Conservation (phyloP, 2,888 invertebrate species). For the Ornithoptera priamus region DNA sequence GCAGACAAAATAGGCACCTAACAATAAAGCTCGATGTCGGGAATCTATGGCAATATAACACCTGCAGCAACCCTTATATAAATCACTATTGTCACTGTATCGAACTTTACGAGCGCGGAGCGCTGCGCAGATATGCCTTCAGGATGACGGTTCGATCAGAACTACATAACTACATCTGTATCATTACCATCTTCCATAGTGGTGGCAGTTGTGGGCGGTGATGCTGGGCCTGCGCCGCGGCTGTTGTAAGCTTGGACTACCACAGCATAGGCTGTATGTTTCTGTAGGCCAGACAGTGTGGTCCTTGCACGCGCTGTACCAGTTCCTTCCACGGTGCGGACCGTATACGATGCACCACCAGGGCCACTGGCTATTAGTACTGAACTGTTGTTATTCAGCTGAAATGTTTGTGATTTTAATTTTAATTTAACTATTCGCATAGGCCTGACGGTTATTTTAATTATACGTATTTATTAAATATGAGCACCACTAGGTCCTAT, state of each 20-base stretch:
- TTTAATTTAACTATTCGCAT: not conserved
- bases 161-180: slow-evolving; percentile 37
- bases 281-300: slow-evolving; percentile 84
- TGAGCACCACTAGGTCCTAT: not conserved
- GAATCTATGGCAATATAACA: too few species aligned
- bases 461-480: not conserved
- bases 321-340: slow-evolving; percentile 88
- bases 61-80: too few species aligned
- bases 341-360: slow-evolving; percentile 82
- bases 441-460: not conserved
- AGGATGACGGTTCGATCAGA: too few species aligned
- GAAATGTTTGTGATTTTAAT: slow-evolving; percentile 24
- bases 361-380: slow-evolving; percentile 70
- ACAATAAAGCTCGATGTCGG: too few species aligned
- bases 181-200: slow-evolving; percentile 91
- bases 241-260: slow-evolving; percentile 94
- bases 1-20: too few species aligned
- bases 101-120: too few species aligned
- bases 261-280: slow-evolving; percentile 89
- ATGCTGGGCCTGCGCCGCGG: slow-evolving; percentile 91
- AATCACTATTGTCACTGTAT: too few species aligned
- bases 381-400: slow-evolving; percentile 73
- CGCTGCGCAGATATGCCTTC: too few species aligned
- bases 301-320: slow-evolving; percentile 84
- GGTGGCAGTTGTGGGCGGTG: slow-evolving; percentile 87